Base-by-base conservation (phyloP, 2,113 vertebrate genomes). In the Psettodes erumei region DNA sequence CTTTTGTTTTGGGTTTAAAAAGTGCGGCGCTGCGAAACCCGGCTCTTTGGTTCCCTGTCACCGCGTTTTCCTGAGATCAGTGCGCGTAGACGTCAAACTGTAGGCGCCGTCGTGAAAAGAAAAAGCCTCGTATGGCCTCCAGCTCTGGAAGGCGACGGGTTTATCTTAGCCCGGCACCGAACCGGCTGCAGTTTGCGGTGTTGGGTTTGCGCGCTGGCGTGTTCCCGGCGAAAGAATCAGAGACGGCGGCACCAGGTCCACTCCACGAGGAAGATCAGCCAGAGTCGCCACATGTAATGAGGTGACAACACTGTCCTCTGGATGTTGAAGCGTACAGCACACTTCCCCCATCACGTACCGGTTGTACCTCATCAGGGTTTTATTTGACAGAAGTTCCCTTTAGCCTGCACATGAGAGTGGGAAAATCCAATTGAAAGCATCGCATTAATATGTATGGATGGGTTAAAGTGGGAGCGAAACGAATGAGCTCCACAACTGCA, bases 121-220 rank as follows among this genome's bases (percentile, higher is more conserved):
- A 33, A 38, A 21, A 28, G 8, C 47, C 48, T 64, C 54, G 64
- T 76, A 37, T 42, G 61, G 23, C 56, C 79, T 81, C 77, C 90
- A 84, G 75, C 60, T 73, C 37, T 72, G 73, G 53, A 38, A 62
- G 27, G 59, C 76, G 81, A 76, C 48, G 43, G 76, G 64, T 78
- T 84, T 85, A n/a, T 81, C 71, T 62, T 50, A 47, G 71, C 71
- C 76, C 59, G 37, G 79, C 45, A 7, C 51, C 45, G 47, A 78
- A 56, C 62, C 77, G 43, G 77, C 72, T 75, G 42, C n/a, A n/a
- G n/a, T 63, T 77, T 50, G 45, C 38, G 8, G 63, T 83, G 60
- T 35, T 53, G 38, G 50, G 35, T 81, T 86, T 77, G 38, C 65
- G 48, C 32, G 53, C 51, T 83, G 84, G 70, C 77, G n/a, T 32